Evolutionary conservation across 2,113 vertebrate species (phyloP).

Genomic region (Apteryx mantelli): DNA sequence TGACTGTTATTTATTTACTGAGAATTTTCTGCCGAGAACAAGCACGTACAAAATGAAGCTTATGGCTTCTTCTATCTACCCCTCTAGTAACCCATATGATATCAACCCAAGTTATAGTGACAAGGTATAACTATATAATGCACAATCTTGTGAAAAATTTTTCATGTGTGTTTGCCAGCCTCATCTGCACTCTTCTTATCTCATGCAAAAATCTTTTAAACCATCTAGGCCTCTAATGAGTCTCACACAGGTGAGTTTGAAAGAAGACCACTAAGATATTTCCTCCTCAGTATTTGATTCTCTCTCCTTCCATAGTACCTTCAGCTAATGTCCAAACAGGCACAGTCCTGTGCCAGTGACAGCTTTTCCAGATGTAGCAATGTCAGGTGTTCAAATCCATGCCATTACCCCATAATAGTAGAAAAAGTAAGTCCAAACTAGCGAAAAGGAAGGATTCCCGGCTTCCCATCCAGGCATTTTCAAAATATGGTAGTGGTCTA

Average conservation of each 20-base stretch:
- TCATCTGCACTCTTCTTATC: not conserved
- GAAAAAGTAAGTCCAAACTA: not conserved
- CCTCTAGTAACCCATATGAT: not conserved
- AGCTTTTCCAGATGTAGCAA: not conserved
- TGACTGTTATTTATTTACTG: not conserved
- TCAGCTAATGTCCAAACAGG: not conserved
- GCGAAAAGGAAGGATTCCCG: not conserved
- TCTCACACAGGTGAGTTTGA: not conserved
- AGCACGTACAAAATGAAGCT: not conserved
- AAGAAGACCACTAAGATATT: not conserved
- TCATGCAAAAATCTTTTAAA: not conserved
- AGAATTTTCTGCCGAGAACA: not conserved
- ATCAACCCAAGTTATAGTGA: not conserved
- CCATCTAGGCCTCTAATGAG: not conserved
- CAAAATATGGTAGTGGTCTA: not conserved
- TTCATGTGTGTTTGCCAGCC: not conserved
- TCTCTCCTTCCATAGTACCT: not conserved
- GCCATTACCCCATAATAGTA: not conserved
- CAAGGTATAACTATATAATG: not conserved
- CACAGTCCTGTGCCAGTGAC: accelerated
- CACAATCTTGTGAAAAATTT: not conserved
- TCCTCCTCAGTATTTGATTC: not conserved
- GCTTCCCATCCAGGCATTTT: not conserved
- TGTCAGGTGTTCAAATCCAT: not conserved
- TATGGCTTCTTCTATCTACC: not conserved